A percentile compares a stretch with the other conserved stretches of the same genome.
These are phyloP conservation scores for Ctenoplectra terminalis DNA, from an alignment of 1,140 invertebrate genomes.

Conservation along the genomic window DNA sequence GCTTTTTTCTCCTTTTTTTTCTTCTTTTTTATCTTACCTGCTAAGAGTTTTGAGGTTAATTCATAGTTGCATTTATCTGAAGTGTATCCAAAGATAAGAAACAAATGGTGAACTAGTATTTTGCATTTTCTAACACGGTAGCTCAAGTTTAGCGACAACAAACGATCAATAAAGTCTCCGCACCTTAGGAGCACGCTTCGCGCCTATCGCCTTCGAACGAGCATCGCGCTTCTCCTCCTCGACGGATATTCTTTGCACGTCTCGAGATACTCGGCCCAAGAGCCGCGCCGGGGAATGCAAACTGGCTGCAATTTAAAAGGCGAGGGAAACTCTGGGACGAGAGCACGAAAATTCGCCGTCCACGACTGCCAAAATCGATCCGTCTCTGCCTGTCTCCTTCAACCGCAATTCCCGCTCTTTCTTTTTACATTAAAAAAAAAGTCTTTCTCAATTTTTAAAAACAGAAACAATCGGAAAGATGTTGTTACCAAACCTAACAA, in stretches of 20 bases:
- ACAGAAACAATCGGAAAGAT: too few relatives aligned
- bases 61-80: too few relatives aligned
- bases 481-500: too few relatives aligned
- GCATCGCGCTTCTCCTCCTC: not conserved
- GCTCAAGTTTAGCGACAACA: slow-evolving; percentile 13
- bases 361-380: not conserved
- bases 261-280: slow-evolving; percentile 27
- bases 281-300: slow-evolving; percentile 27
- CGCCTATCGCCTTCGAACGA: slow-evolving; percentile 29
- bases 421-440: too few relatives aligned
- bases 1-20: too few relatives aligned
- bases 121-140: slow-evolving; percentile 12
- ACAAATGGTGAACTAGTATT: too few relatives aligned
- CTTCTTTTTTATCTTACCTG: too few relatives aligned
- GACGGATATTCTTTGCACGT: slow-evolving; percentile 34
- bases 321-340: slow-evolving; percentile 10
- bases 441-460: too few relatives aligned
- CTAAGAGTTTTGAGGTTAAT: too few relatives aligned
- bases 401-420: too few relatives aligned
- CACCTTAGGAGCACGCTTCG: slow-evolving; percentile 22
- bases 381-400: not conserved
- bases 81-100: too few relatives aligned
- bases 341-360: slow-evolving; percentile 5
- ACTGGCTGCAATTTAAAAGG: slow-evolving; percentile 25
- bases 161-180: slow-evolving; percentile 32